Percentiles rank a stretch among this genome's conserved stretches.
Conservation (phyloP, 1,140 invertebrate species). For the Mercenaria mercenaria region DNA sequence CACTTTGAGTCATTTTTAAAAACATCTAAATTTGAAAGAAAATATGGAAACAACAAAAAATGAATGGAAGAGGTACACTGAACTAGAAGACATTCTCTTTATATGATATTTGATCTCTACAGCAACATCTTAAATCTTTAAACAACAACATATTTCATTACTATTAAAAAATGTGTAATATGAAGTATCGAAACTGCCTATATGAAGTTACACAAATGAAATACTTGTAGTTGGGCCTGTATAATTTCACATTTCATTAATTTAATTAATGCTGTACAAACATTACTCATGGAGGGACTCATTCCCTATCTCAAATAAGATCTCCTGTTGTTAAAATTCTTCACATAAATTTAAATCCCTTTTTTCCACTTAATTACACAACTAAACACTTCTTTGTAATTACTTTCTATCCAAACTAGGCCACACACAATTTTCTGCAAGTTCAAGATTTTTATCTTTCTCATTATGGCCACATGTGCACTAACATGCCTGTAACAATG, state of each 20-base stretch:
- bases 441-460: not conserved
- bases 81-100: too few relatives aligned
- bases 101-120: too few relatives aligned
- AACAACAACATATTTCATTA: too few relatives aligned
- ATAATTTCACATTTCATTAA: constrained; percentile 4
- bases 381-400: not conserved
- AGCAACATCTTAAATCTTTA: too few relatives aligned
- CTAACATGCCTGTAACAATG: not conserved
- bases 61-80: too few relatives aligned
- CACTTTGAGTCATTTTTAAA: too few relatives aligned
- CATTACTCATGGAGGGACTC: not conserved
- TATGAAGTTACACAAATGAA: too few relatives aligned
- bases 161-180: too few relatives aligned
- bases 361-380: not conserved
- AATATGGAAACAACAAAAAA: too few relatives aligned
- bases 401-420: not conserved
- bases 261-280: not conserved
- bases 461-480: not conserved
- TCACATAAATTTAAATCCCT: not conserved
- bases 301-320: not conserved
- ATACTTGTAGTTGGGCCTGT: not conserved
- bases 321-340: not conserved
- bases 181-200: too few relatives aligned
- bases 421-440: constrained; percentile 6
- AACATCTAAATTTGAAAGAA: too few relatives aligned